Evolutionary conservation across 2,797 vertebrate genomes (phyloP).

Genomic region (Prunella strophiata): DNA sequence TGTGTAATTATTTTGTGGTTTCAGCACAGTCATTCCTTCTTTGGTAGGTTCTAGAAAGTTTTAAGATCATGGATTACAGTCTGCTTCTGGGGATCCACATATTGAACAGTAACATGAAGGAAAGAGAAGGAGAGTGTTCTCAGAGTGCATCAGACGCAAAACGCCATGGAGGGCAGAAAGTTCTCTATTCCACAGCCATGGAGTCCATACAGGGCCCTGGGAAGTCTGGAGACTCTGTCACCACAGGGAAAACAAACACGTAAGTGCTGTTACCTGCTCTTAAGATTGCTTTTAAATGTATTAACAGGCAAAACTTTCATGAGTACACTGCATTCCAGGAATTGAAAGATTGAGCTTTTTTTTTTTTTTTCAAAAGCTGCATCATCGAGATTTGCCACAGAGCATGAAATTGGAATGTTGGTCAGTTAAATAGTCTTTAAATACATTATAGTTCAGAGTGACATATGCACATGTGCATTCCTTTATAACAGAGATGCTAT

Average conservation of each 20-base stretch:
- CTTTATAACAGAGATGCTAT: background rate
- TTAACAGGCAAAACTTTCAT: background rate
- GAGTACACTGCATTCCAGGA: background rate
- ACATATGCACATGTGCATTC: background rate
- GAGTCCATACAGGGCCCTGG: slow-evolving; percentile 98
- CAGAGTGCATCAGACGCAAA: slow-evolving; percentile 83
- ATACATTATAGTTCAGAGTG: background rate
- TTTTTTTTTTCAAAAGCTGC: background rate
- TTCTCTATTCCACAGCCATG: slow-evolving; percentile 97
- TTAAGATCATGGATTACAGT: slow-evolving; percentile 99
- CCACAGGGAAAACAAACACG: slow-evolving; percentile 89
- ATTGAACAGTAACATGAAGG: slow-evolving; percentile 83
- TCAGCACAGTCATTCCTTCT: background rate
- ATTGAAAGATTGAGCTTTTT: background rate
- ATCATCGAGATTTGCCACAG: background rate
- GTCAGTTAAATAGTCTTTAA: slow-evolving; percentile 6
- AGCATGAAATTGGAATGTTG: background rate
- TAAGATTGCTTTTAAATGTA: background rate
- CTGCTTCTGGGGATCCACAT: slow-evolving; percentile 93
- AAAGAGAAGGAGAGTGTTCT: slow-evolving; percentile 84
- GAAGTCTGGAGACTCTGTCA: slow-evolving; percentile 86
- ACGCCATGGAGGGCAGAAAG: slow-evolving; percentile 88
- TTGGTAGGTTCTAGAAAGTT: slow-evolving; percentile 93
- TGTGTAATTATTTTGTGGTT: background rate
- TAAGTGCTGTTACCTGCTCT: slow-evolving; percentile 72